Conservation (phyloP, 2,888 invertebrate species). For the Erebia ligea region DNA sequence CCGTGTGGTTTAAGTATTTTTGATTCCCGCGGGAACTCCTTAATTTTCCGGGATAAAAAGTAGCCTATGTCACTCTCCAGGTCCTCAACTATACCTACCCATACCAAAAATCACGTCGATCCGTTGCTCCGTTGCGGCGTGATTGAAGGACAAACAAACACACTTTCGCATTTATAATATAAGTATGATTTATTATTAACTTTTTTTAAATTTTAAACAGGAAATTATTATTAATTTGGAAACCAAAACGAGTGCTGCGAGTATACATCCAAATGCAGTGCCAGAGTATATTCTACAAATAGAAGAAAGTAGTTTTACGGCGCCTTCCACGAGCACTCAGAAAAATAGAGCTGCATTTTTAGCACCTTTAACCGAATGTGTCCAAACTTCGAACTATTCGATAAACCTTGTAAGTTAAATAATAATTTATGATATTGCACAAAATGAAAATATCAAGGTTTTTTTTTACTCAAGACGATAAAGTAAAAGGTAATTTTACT, state of each 20-base stretch:
- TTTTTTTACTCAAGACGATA: conserved; percentile 4
- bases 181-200: background rate
- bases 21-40: no score
- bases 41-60: no score
- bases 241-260: background rate
- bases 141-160: no score
- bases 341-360: conserved; percentile 17
- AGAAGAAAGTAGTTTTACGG: background rate
- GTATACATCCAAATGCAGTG: background rate
- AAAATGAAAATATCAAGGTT: conserved; percentile 13
- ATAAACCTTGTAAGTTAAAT: conserved; percentile 59
- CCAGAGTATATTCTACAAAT: background rate
- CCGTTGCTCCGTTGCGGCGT: no score
- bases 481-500: conserved; percentile 1
- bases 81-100: no score
- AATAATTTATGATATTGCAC: conserved; percentile 17
- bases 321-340: background rate
- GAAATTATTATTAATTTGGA: background rate
- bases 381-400: conserved; percentile 65
- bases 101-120: no score
- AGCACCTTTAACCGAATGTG: conserved; percentile 39
- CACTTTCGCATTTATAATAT: no score
- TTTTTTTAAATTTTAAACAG: background rate
- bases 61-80: no score
- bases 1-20: no score